Base-by-base conservation (phyloP, 30 jellyfish, hydroid and myxozoan genomes). In the Aurelia sp. region DNA sequence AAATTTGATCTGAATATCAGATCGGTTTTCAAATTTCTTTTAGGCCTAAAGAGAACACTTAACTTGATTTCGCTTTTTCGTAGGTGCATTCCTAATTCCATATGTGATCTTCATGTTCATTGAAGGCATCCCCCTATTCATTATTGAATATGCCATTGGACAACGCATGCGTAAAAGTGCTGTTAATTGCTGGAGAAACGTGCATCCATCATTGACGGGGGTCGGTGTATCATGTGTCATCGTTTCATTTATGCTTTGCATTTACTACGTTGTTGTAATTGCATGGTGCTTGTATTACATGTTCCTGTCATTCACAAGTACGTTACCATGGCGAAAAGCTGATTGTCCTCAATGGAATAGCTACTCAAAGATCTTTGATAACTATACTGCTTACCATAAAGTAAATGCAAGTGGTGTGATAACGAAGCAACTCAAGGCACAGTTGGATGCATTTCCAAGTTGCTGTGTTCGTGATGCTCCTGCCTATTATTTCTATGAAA, bases 51-150 rank as follows among this genome's bases (percentile, higher is more conserved):
- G 10, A 40, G 51, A 40, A 8, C 9, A 13, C n/a, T 21, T 8
- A 38, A 18, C 21, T 65, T 65, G 18, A 4, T 10, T 48, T 53
- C 22, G 27, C 13, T 62, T 74, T 21, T 47, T 78, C 84, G 17
- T 44, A 93, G 98, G 98, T 63, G 97, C 96, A 9, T 93, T 93
- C 74, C 91, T 93, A 20, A 88, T 93, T 50, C 98, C 98, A 22
- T 93, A 85, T 57, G 74, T 93, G 87, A 93, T 82, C 76, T 88
- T 93, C 90, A 93, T 93, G 98, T 58, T 93, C 71, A 93, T 93
- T 68, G 98, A 93, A 80, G 98, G 98, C 22, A 85, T 93, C 40
- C 98, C 98, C 6, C 84, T 93, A 17, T 93, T 93, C 82, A 88
- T 88, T 76, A 88, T 93, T 67, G 98, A 93, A 88, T 93, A 55